Evolutionary conservation across 2,888 invertebrate genomes (phyloP).

Genomic region (Lasioglossum vierecki): DNA sequence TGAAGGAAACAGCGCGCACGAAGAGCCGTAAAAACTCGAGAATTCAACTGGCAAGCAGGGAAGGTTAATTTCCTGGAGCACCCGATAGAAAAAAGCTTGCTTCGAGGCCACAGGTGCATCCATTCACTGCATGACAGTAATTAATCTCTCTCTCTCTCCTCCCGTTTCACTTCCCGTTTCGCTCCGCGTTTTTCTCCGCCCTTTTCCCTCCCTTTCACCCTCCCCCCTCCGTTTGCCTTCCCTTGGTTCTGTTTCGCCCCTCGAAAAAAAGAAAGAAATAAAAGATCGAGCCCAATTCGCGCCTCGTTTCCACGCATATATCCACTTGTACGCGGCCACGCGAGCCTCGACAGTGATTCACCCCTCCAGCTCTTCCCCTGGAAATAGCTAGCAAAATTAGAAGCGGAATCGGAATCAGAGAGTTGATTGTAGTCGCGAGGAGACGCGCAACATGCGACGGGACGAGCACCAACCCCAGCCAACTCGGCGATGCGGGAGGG

Average conservation of each 20-base stretch:
- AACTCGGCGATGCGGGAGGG: conserved; percentile 17
- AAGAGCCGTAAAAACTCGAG: conserved; percentile 56
- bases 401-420: not conserved
- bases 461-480: conserved; percentile 2
- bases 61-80: conserved; percentile 64
- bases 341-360: conserved; percentile 58
- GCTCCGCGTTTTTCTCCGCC: conserved; percentile 20
- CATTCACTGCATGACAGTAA: conserved; percentile 69
- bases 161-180: not conserved
- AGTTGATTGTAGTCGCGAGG: not conserved
- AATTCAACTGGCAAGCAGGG: conserved; percentile 60
- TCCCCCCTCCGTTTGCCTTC: not conserved
- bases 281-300: conserved; percentile 55
- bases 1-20: conserved; percentile 21
- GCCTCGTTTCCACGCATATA: conserved; percentile 59
- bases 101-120: conserved; percentile 69
- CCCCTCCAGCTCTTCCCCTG: not conserved
- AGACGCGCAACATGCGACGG: not conserved
- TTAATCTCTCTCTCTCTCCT: conserved; percentile 57
- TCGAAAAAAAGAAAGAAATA: conserved; percentile 49
- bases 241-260: conserved; percentile 30
- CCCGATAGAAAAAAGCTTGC: conserved; percentile 63
- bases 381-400: not conserved
- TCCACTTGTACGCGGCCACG: conserved; percentile 48
- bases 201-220: not conserved